Base-by-base conservation (phyloP, 2,797 vertebrate genomes). In the Pseudochromis fuscus region DNA sequence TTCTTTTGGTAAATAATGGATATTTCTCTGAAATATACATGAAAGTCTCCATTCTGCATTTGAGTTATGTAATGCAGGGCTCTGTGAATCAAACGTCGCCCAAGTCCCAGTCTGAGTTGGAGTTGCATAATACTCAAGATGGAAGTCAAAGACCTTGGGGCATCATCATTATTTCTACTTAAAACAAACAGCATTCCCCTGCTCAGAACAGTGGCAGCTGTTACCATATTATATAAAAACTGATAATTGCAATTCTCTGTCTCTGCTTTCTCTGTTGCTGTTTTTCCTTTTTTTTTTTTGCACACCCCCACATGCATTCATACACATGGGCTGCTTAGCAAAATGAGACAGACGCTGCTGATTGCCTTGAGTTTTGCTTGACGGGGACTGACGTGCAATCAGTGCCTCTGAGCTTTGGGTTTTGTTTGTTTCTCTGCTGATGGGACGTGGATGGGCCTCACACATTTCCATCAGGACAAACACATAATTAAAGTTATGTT, bases 11-110 rank as follows among this genome's bases (percentile, higher is more conserved):
- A 77, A 92, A 90, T 89, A 87, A 91, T 89, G 53, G 46, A 87
- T 85, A 30, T 55, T n/a, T 74, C 67, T 74, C 77, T 90, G 78
- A 91, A 92, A 92, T 87, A 92, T 88, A 85, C 82, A 93, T 93
- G 84, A 92, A 91, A 84, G 79, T 79, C 75, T 87, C 55, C 24
- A 40, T 77, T 72, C 65, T 59, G 79, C 48, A 42, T 55, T 65
- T 55, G 48, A 67, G 64, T 94, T 92, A 92, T 81, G 37, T 92
- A 93, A 91, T 72, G 35, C 30, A 21, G 60, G 19, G 61, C 75
- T 79, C 74, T 55, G 72, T 37, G 83, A 82, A 82, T 86, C 80
- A 77, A 88, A 81, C 27, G 28, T 73, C 71, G 72, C 66, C 63
- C 61, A 42, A 58, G n/a, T 84, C 81, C 75, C 74, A 38, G 75